Conservation (phyloP, 2,113 vertebrate genomes). For the Petrocephalus microphthalmus region DNA sequence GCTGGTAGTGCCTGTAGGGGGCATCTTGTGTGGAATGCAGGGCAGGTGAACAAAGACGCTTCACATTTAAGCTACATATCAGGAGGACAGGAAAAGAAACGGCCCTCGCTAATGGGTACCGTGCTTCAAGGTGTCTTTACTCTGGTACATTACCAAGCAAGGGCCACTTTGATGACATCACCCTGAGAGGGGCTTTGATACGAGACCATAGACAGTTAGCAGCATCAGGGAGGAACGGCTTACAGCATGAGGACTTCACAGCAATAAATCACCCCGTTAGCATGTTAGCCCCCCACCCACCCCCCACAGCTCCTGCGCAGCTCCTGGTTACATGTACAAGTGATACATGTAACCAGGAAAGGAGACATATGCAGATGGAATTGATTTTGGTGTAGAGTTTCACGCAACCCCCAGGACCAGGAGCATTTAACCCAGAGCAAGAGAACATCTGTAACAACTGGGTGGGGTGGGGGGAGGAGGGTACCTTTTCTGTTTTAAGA, state of each 20-base stretch:
- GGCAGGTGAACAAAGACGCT: conserved; percentile 45
- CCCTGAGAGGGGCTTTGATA: neutral
- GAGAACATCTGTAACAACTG: neutral
- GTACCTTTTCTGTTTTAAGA: neutral
- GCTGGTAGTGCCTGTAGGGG: conserved; percentile 47
- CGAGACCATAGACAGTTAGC: neutral
- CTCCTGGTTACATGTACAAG: no score
- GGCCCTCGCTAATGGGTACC: neutral
- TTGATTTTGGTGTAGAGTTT: neutral
- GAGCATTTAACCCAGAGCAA: neutral
- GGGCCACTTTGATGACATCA: neutral
- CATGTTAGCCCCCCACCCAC: neutral
- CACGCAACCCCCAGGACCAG: neutral
- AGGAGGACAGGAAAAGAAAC: neutral
- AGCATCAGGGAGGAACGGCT: no score
- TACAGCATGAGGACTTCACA: neutral
- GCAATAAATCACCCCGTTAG: conserved; percentile 5
- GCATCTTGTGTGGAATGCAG: conserved; percentile 44
- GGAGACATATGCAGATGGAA: neutral
- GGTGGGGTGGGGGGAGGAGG: neutral
- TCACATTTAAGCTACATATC: conserved; percentile 30
- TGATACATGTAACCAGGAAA: neutral
- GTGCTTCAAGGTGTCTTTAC: neutral
- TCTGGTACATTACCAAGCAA: neutral
- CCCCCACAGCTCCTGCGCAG: neutral